A percentile compares a stretch with the other conserved stretches of the same genome.
Evolutionary conservation across 2,888 invertebrate genomes (phyloP).

Genomic region (Mesorhabditis spiculigera): DNA sequence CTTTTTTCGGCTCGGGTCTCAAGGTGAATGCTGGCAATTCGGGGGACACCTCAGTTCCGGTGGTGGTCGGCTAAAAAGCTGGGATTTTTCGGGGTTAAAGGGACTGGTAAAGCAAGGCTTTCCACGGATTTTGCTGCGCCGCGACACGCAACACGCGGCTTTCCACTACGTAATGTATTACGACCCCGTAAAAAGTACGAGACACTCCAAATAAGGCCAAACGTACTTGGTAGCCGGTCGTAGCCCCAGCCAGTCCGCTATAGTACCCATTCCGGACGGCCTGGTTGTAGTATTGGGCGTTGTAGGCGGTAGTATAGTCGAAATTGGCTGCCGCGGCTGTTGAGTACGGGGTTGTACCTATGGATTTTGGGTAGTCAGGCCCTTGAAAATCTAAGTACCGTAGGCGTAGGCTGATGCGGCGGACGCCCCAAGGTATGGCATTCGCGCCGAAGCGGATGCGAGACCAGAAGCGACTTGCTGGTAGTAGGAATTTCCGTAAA

Average conservation of each 20-base stretch:
- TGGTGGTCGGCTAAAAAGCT: background rate
- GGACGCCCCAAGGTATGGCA: background rate
- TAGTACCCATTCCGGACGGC: conserved; percentile 17
- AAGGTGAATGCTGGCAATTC: conserved; percentile 7
- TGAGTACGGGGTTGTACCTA: background rate
- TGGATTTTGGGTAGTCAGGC: background rate
- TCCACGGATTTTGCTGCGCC: too few relatives aligned
- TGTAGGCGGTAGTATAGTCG: conserved; percentile 19
- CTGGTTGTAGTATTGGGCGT: conserved; percentile 22
- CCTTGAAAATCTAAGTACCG: background rate
- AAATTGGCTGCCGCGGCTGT: background rate
- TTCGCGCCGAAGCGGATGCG: background rate
- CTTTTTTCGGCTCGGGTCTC: conserved; percentile 9
- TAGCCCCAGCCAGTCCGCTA: conserved; percentile 18
- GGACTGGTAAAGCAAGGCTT: background rate
- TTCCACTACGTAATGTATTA: too few relatives aligned
- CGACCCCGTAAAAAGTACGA: too few relatives aligned
- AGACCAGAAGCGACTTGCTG: conserved; percentile 24
- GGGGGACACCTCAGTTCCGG: conserved; percentile 5
- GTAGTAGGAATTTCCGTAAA: conserved; percentile 19
- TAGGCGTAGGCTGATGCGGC: conserved; percentile 8
- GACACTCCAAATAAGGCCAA: background rate
- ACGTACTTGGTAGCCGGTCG: conserved; percentile 19
- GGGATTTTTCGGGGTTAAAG: background rate
- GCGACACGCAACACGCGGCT: too few relatives aligned